Conservation (phyloP, 1,140 invertebrate genomes). For the Heliconius hermathena region DNA sequence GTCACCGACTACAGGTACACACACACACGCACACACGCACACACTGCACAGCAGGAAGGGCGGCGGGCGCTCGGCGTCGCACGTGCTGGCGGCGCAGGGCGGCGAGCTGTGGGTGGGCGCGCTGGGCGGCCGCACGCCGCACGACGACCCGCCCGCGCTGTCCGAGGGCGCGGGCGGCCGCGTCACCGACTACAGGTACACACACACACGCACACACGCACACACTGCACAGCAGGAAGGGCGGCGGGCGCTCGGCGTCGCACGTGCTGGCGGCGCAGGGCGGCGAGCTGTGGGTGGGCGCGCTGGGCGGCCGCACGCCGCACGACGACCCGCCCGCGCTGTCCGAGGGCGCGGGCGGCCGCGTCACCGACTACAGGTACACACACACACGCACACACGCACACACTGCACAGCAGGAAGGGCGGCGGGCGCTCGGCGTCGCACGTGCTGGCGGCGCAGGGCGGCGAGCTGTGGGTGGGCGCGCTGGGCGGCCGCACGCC, state of each 20-base stretch:
- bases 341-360: slow-evolving; percentile 94
- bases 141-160: slow-evolving; percentile 97
- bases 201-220: too few species aligned
- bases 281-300: slow-evolving; percentile 98
- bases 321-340: slow-evolving; percentile 98
- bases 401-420: slow-evolving; percentile 78
- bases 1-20: slow-evolving; percentile 93
- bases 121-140: slow-evolving; percentile 91
- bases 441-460: slow-evolving; percentile 96
- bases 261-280: slow-evolving; percentile 97
- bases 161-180: slow-evolving; percentile 96
- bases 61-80: slow-evolving; percentile 94
- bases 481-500: slow-evolving; percentile 93
- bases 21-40: too few species aligned
- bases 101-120: slow-evolving; percentile 98
- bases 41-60: slow-evolving; percentile 82
- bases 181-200: slow-evolving; percentile 93
- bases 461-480: slow-evolving; percentile 98
- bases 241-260: slow-evolving; percentile 93
- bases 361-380: slow-evolving; percentile 94
- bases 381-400: too few species aligned
- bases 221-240: slow-evolving; percentile 80
- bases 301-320: slow-evolving; percentile 92
- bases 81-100: slow-evolving; percentile 95
- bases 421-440: slow-evolving; percentile 94